Evolutionary conservation across 1,140 invertebrate genomes (phyloP).

Genomic region (Brachionus rotundiformis): DNA sequence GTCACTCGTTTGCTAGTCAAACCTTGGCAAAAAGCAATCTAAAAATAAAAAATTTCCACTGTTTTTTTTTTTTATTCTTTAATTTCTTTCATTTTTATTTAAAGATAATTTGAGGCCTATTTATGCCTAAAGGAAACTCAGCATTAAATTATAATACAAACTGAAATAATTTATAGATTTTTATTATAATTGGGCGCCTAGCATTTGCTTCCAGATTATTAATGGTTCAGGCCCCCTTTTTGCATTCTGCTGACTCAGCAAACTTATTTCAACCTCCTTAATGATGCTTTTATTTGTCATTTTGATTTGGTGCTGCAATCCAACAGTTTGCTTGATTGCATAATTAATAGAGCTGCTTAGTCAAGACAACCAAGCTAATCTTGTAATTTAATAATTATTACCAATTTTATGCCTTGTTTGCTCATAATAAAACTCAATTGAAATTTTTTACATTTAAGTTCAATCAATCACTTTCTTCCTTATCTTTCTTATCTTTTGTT

Average conservation of each 20-base stretch:
- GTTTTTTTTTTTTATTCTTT: no score
- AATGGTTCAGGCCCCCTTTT: not conserved
- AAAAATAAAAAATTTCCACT: constrained; percentile 8
- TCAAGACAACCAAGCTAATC: not conserved
- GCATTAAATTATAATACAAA: not conserved
- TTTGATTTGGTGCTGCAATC: not conserved
- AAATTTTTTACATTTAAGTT: no score
- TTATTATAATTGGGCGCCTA: constrained; percentile 9
- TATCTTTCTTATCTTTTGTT: not conserved
- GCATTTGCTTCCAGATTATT: not conserved
- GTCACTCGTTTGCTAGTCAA: not conserved
- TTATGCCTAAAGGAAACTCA: not conserved
- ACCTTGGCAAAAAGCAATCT: not conserved
- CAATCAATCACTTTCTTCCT: not conserved
- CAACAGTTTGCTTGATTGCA: not conserved
- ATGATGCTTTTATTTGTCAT: not conserved
- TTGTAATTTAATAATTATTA: not conserved
- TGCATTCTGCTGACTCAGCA: not conserved
- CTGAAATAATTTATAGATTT: constrained; percentile 3
- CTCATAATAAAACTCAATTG: not conserved
- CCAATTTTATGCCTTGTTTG: not conserved
- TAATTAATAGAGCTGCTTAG: not conserved
- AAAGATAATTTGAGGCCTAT: constrained; percentile 7
- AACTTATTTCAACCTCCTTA: not conserved
- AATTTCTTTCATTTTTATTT: no score